Evolutionary conservation across 2,888 invertebrate species (phyloP).

Genomic region (Limnephilus lunatus): DNA sequence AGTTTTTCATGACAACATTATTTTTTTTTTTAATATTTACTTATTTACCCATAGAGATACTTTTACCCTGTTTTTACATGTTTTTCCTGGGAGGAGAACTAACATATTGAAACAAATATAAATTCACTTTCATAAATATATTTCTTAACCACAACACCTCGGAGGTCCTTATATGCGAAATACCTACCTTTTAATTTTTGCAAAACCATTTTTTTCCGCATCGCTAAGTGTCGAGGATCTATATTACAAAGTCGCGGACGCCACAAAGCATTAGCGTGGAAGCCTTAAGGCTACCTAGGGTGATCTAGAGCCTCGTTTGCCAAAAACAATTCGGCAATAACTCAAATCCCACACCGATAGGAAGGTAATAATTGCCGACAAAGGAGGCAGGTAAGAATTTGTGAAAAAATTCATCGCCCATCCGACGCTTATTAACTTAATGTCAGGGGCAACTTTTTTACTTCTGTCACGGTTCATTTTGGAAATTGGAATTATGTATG

Average conservation of each 20-base stretch:
- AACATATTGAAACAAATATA: not conserved
- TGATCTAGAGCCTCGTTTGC: slow-evolving; percentile 35
- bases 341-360: slow-evolving; percentile 47
- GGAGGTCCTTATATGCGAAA: not conserved
- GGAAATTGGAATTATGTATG: slow-evolving; percentile 8
- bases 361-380: slow-evolving; percentile 32
- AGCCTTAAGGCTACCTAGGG: slow-evolving; percentile 12
- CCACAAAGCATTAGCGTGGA: not conserved
- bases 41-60: no score
- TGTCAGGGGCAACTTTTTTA: slow-evolving; percentile 30
- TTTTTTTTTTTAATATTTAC: no score
- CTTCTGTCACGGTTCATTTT: slow-evolving; percentile 36
- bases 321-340: slow-evolving; percentile 44
- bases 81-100: not conserved
- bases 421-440: slow-evolving; percentile 26
- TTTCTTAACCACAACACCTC: not conserved
- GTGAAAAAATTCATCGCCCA: slow-evolving; percentile 24
- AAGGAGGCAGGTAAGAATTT: slow-evolving; percentile 45
- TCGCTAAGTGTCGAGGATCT: not conserved
- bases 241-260: not conserved
- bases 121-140: not conserved
- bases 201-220: not conserved
- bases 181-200: not conserved
- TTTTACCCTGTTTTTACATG: no score
- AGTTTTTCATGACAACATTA: no score